Evolutionary conservation across 2,888 invertebrate genomes (phyloP).

Genomic region (Callosobruchus maculatus): DNA sequence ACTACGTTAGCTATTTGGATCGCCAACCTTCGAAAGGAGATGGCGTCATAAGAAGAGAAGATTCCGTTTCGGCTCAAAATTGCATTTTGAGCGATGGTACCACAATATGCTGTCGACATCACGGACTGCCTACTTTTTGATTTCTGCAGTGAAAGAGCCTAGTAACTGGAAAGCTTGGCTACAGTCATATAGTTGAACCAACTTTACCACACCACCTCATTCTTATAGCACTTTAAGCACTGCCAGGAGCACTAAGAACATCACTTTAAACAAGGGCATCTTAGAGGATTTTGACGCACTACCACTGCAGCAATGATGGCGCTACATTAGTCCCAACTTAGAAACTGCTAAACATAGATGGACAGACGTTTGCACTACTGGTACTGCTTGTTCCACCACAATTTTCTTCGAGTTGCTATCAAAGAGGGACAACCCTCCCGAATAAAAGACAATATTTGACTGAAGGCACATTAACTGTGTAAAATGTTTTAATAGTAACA

Average conservation of each 20-base stretch:
- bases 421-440: conserved; percentile 44
- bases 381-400: not conserved
- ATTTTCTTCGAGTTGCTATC: not conserved
- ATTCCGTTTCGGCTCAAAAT: too few species aligned
- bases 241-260: not conserved
- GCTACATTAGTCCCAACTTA: not conserved
- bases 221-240: not conserved
- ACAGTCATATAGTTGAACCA: too few species aligned
- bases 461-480: conserved; percentile 45
- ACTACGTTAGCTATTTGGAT: too few species aligned
- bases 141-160: too few species aligned
- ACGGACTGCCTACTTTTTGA: too few species aligned
- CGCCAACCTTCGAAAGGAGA: too few species aligned
- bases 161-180: too few species aligned
- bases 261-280: not conserved
- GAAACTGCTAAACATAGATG: too few species aligned
- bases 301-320: not conserved
- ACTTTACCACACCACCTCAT: too few species aligned
- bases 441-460: conserved; percentile 45
- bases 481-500: conserved; percentile 51
- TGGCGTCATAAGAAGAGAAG: too few species aligned
- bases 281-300: not conserved
- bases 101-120: too few species aligned
- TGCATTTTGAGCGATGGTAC: too few species aligned
- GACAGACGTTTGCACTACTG: not conserved